phyloP scores from a whole-genome alignment of 2,113 vertebrate species.

The Crotophaga sulcirostris region DNA sequence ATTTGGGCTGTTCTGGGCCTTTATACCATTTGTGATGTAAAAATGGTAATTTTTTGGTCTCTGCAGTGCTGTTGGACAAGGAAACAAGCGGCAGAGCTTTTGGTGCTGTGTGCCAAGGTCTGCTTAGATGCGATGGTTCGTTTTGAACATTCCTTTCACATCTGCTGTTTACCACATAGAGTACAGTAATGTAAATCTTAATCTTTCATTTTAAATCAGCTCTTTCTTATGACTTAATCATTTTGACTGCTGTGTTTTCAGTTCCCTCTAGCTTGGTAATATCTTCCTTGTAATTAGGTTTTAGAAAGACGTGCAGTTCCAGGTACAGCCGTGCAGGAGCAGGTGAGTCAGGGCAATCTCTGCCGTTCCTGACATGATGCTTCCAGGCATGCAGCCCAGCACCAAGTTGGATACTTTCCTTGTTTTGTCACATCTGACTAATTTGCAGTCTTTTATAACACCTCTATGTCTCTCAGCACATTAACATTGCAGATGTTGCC shows the following conservation, averaged over 20 bases:
- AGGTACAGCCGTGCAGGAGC: neutral
- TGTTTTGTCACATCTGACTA: conserved; percentile 27
- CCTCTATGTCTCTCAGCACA: neutral
- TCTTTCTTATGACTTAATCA: neutral
- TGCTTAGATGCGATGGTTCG: neutral
- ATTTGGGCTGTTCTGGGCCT: neutral
- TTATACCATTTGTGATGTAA: neutral
- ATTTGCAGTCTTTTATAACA: conserved; percentile 1
- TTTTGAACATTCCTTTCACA: neutral
- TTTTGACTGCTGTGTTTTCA: neutral
- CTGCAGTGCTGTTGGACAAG: rapidly evolving
- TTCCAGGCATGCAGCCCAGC: conserved; percentile 4
- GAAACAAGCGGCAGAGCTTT: neutral
- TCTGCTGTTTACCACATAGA: neutral
- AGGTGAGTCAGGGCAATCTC: neutral
- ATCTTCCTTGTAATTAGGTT: neutral
- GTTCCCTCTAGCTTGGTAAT: neutral
- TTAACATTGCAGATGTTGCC: conserved; percentile 13
- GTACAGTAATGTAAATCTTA: neutral
- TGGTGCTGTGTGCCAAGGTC: neutral
- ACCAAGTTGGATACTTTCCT: neutral
- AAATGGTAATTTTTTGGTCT: neutral
- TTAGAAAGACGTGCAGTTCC: neutral
- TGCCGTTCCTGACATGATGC: neutral
- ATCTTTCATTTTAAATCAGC: neutral